phyloP scores from a whole-genome alignment of 2,113 vertebrate genomes.

The Carollia perspicillata region DNA sequence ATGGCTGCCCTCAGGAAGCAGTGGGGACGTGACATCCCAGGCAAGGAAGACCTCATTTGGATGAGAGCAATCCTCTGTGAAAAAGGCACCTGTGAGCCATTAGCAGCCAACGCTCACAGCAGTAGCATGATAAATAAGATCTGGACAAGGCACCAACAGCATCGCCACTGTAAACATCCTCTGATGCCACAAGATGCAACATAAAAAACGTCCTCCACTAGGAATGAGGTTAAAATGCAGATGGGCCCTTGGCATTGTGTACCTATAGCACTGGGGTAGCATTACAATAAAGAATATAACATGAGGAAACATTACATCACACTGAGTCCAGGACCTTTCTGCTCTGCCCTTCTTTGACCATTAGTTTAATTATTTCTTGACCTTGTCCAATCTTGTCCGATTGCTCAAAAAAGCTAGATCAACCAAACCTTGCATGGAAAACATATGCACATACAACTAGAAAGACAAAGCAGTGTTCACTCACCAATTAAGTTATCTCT shows the following conservation, averaged over 20 bases:
- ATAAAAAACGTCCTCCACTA: background rate
- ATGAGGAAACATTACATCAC: background rate
- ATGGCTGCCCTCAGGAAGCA: background rate
- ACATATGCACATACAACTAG: background rate
- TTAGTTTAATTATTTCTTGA: background rate
- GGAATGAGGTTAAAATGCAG: background rate
- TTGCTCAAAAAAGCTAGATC: background rate
- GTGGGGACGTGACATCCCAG: background rate
- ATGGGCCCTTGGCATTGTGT: background rate
- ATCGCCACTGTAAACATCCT: too few relatives aligned
- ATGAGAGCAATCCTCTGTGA: background rate
- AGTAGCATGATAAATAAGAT: background rate
- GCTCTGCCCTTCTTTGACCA: background rate
- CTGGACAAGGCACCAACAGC: background rate
- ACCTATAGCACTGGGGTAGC: background rate
- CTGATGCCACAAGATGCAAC: background rate
- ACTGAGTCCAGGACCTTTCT: background rate
- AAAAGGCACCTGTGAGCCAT: background rate
- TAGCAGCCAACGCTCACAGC: background rate
- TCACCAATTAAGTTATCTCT: background rate
- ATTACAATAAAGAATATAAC: background rate
- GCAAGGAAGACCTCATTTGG: background rate
- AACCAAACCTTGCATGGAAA: background rate
- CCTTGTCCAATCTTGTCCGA: background rate
- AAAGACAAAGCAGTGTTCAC: background rate